Base-by-base conservation (phyloP, 2,888 invertebrate species). In the Drosophila nr. medialis region DNA sequence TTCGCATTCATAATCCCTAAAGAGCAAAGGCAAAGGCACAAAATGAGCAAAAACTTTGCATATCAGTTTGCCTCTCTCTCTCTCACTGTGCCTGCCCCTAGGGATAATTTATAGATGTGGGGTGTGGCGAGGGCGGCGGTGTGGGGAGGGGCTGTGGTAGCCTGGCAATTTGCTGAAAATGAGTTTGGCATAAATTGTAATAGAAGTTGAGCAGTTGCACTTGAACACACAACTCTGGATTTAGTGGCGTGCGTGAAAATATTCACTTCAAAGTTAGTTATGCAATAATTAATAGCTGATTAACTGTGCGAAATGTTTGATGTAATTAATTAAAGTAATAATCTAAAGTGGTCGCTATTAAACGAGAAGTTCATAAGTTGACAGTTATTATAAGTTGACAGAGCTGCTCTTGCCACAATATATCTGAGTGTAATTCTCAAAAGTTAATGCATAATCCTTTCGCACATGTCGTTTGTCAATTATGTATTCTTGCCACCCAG, bases 1-100 rank as follows among this genome's bases (percentile, higher is more conserved):
- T 88, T 83, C 86, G 75, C 83, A 88, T 89, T 84, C 86, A 84
- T 84, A 89, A 84, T 88, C 86, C 86, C 81, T 40, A 71, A 62
- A 80, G 78, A 83, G 83, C 58, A 24, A 38, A 21, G 30, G 30
- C 50, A 73, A 32, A 74, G 61, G 69, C 80, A 80, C 64, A 82
- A 85, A 86, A 73, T 80, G 80, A 70, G 68, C 69, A 77, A 71
- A 82, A 79, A 64, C 70, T 80, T 75, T 80, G 72, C 75, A 64
- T 77, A 81, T 75, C 73, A 77, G 63, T 72, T 67, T 61, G 40
- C 73, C 21, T 45, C 13, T 6, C 13, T 6, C 42, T 42, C 42
- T 5, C n/a, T 3, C n/a, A 0, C n/a, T 40, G 30, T 10, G 32
- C 32, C 36, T 27, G 36, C 4, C 36, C 27, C 10, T 15, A 36